Percentiles rank a stretch among this genome's conserved stretches.
These are phyloP conservation scores for Temnothorax longispinosus DNA, from an alignment of 1,140 invertebrate species.

Conservation along the genomic window DNA sequence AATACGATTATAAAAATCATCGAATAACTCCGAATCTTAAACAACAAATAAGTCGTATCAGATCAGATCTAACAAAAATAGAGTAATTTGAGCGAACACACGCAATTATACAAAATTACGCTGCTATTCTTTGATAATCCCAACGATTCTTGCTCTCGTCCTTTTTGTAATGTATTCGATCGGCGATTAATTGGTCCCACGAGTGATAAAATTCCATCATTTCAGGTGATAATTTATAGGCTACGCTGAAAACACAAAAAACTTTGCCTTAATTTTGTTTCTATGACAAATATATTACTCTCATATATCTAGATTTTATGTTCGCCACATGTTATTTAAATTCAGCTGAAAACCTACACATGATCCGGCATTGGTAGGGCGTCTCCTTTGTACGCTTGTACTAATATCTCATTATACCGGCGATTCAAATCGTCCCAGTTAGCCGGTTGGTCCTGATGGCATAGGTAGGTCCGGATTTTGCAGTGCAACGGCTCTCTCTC, in stretches of 20 bases:
- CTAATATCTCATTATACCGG: slow-evolving; percentile 80
- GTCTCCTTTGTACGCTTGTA: slow-evolving; percentile 58
- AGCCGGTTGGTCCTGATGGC: slow-evolving; percentile 81
- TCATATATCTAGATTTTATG: background rate
- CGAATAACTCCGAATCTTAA: background rate
- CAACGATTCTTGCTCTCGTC: slow-evolving; percentile 38
- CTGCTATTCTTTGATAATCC: slow-evolving; percentile 70
- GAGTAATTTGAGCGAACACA: background rate
- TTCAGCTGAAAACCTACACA: slow-evolving; percentile 78
- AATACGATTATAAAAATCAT: background rate
- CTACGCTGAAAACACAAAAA: slow-evolving; percentile 76
- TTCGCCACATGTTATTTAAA: background rate
- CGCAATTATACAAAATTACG: slow-evolving; percentile 44
- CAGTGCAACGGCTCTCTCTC: slow-evolving; percentile 83
- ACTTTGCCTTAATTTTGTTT: background rate
- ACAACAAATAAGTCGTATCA: background rate
- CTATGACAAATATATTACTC: background rate
- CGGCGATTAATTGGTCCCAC: slow-evolving; percentile 76
- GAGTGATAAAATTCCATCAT: slow-evolving; percentile 82
- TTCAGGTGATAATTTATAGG: slow-evolving; percentile 80
- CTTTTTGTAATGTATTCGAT: slow-evolving; percentile 75
- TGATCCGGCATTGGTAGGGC: slow-evolving; percentile 82
- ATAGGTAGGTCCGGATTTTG: slow-evolving; percentile 84
- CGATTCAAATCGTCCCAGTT: slow-evolving; percentile 83
- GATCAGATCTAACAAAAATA: background rate